A percentile compares a stretch with the other conserved stretches of the same genome.
Evolutionary conservation across 1,140 invertebrate species (phyloP).

Genomic region (Caenorhabditis elegans): WBcel235 BX284602.5:6699501-6700000

Average conservation of each 20-base stretch:
- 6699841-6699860: background rate
- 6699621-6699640: slow-evolving; percentile 29
- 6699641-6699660: slow-evolving; percentile 20
- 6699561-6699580: slow-evolving; percentile 6
- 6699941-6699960: slow-evolving; percentile 2
- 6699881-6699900: background rate
- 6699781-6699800: slow-evolving; percentile 9
- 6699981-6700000: background rate
- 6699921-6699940: slow-evolving; percentile 4
- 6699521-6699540: background rate
- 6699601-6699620: slow-evolving; percentile 5
- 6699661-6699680: background rate
- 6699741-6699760: background rate
- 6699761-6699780: slow-evolving; percentile 27
- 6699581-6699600: slow-evolving; percentile 9
- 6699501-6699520: background rate
- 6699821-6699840: slow-evolving; percentile 7
- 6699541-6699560: slow-evolving; percentile 19
- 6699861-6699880: background rate
- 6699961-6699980: slow-evolving; percentile 9
- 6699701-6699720: background rate
- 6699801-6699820: slow-evolving; percentile 11
- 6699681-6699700: slow-evolving; percentile 3
- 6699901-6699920: slow-evolving; percentile 16
- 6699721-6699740: background rate